Conservation (phyloP, 2,888 invertebrate species). For the Stenoptilia bipunctidactyla region DNA sequence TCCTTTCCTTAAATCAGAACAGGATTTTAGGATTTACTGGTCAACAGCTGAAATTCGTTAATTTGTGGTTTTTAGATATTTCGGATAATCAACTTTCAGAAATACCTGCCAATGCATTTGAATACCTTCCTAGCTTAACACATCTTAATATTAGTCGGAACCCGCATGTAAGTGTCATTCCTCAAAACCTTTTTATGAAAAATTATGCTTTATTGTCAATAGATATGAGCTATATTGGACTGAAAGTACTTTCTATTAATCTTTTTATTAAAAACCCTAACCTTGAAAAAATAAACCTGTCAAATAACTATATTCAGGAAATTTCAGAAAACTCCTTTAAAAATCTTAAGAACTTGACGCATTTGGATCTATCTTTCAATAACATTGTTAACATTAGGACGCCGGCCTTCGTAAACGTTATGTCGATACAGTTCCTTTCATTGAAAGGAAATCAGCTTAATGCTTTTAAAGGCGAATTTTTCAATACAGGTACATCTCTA, state of each 20-base stretch:
- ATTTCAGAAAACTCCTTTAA: conserved; percentile 83
- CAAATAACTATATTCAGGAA: conserved; percentile 81
- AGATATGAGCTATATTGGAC: conserved; percentile 80
- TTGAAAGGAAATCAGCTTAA: conserved; percentile 83
- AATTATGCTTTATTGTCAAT: conserved; percentile 76
- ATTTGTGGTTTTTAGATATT: conserved; percentile 79
- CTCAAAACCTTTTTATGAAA: conserved; percentile 77
- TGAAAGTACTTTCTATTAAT: conserved; percentile 81
- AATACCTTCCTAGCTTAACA: conserved; percentile 75
- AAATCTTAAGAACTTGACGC: conserved; percentile 79
- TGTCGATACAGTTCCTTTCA: conserved; percentile 79
- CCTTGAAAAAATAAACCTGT: conserved; percentile 77
- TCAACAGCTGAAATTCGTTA: conserved; percentile 73
- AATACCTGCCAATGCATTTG: conserved; percentile 77
- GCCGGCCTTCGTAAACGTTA: conserved; percentile 82
- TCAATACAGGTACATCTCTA: conserved; percentile 85
- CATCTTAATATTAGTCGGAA: conserved; percentile 84
- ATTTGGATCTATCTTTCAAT: conserved; percentile 84
- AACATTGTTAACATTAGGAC: conserved; percentile 81
- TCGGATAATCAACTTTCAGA: conserved; percentile 85
- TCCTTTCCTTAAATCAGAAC: conserved; percentile 81
- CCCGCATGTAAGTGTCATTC: conserved; percentile 74
- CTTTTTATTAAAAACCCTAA: conserved; percentile 76
- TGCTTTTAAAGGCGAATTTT: conserved; percentile 87
- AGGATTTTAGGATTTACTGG: conserved; percentile 77